phyloP scores from a whole-genome alignment of 1,140 invertebrate genomes.

The Pollicipes pollicipes region DNA sequence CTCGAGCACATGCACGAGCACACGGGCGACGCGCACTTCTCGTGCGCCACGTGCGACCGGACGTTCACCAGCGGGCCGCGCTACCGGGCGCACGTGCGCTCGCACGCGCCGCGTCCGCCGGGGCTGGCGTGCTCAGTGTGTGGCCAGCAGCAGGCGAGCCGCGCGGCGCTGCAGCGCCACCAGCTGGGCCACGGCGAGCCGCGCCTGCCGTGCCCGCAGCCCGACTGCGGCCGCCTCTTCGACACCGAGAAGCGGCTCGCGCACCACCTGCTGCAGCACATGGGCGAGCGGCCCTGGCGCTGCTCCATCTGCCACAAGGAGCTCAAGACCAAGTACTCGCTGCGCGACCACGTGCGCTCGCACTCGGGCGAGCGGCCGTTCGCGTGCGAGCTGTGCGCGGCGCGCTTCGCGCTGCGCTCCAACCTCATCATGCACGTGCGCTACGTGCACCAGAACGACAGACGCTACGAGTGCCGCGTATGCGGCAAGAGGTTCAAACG shows the following conservation, averaged over 20 bases:
- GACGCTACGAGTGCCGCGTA: conserved; percentile 29
- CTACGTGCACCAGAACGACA: conserved; percentile 57
- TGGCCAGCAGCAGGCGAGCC: no score
- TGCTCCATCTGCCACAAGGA: conserved; percentile 38
- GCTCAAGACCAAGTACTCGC: conserved; percentile 47
- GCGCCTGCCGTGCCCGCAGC: not conserved
- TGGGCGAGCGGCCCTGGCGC: not conserved
- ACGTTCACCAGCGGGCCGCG: not conserved
- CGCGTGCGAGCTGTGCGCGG: conserved; percentile 27
- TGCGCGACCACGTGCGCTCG: conserved; percentile 55
- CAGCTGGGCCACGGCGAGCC: not conserved
- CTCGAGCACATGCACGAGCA: not conserved
- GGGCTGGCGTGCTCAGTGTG: not conserved
- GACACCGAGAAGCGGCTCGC: not conserved
- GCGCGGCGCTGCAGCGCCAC: not conserved
- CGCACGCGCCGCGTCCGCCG: not conserved
- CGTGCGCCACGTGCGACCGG: not conserved
- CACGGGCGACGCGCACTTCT: not conserved
- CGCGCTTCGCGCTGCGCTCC: conserved; percentile 23
- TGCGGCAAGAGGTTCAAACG: conserved; percentile 58
- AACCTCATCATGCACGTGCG: conserved; percentile 38
- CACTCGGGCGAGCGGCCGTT: conserved; percentile 44
- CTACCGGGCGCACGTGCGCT: not conserved
- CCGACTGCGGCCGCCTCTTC: not conserved
- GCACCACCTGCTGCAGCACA: not conserved